Evolutionary conservation across 2,888 invertebrate genomes (phyloP).

Genomic region (Dryocosmus kuriphilus): DNA sequence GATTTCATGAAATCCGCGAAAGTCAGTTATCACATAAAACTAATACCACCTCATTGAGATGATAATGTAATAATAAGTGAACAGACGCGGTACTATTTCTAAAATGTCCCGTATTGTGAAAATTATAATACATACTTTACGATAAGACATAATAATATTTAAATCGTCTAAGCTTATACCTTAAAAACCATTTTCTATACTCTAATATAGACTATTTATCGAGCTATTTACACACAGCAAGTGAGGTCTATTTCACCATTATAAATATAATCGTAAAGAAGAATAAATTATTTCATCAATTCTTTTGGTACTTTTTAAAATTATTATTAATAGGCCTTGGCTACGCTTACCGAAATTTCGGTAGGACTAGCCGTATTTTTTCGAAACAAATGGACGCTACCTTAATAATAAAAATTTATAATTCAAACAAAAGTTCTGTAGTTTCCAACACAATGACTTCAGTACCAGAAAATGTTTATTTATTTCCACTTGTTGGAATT

Average conservation of each 20-base stretch:
- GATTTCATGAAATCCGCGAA: too few species aligned
- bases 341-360: too few species aligned
- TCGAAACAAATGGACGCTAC: too few species aligned
- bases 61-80: too few species aligned
- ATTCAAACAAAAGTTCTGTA: not conserved
- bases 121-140: not conserved
- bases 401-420: too few species aligned
- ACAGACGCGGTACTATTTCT: not conserved
- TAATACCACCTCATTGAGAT: too few species aligned
- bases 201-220: too few species aligned
- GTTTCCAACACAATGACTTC: not conserved
- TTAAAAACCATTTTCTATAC: too few species aligned
- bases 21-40: too few species aligned
- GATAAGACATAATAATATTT: not conserved
- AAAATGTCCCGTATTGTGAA: not conserved
- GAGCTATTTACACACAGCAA: not conserved
- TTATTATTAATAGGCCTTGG: not conserved
- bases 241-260: not conserved
- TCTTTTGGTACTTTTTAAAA: not conserved
- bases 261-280: not conserved
- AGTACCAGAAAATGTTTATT: not conserved
- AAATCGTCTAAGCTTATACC: too few species aligned
- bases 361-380: too few species aligned
- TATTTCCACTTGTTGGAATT: not conserved
- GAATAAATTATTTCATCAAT: not conserved